Evolutionary conservation across 1,140 invertebrate genomes (phyloP), one percentile per base, ranked within the genome.

Genomic region (Caerostris extrusa): DNA sequence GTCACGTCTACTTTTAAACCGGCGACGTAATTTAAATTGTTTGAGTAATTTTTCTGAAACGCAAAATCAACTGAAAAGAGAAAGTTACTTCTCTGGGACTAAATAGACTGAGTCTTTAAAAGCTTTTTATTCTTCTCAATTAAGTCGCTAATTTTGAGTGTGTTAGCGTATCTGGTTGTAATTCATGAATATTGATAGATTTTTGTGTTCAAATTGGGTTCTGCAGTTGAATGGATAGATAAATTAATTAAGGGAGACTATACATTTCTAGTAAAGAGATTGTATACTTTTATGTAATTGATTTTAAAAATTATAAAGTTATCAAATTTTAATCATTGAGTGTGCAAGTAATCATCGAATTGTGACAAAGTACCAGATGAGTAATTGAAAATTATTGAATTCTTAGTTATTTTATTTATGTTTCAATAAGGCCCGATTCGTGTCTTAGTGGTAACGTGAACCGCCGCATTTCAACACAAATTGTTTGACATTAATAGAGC

Each of bases 91-190:
- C 71, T 53, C 71, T 10, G 50, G 8, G 34, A 77, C 71, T 77
- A 77, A 77, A 77, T 77, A 77, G 50, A 77, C 71, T 77, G 10
- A 8, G 71, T 50, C 19, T 77, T 77, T 77, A 77, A 77, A 77
- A 77, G 71, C 71, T 77, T 77, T n/a, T 77, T 77, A 77, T 77
- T 77, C 71, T 34, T 53, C 53, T 77, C 53, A 77, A 77, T 77
- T 77, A 77, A 77, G 71, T 77, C 34, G 53, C 10, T 8, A 50
- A 50, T 77, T 77, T 0, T 53, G 71, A 77, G 34, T 77, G 71
- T 53, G 14, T 53, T 53, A 77, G 14, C 19, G 34, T 77, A 14
- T 12, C 34, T 19, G 4, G 19, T 3, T 77, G 71, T 50, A 12
- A 7, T 77, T 50, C 71, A 50, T 77, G 71, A 77, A 53, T 77